phyloP scores from a whole-genome alignment of 2,888 invertebrate genomes.

The Leptinotarsa tumamoca region DNA sequence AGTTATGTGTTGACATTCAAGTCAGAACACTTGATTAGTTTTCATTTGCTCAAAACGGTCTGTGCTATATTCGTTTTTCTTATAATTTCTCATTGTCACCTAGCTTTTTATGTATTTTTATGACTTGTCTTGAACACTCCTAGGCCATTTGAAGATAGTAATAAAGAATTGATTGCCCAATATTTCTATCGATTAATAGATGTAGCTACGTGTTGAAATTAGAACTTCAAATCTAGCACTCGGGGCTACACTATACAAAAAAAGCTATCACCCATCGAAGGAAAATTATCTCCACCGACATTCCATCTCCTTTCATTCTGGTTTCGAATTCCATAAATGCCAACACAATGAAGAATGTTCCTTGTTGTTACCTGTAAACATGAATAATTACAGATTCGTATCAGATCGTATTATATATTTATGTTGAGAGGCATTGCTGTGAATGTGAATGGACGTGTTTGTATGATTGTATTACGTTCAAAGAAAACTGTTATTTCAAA shows the following conservation, averaged over 20 bases:
- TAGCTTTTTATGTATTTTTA: too few relatives aligned
- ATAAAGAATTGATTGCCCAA: too few relatives aligned
- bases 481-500: constrained; percentile 1
- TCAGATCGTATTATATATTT: not conserved
- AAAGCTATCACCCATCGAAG: not conserved
- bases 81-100: too few relatives aligned
- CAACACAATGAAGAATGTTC: not conserved
- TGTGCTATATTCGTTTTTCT: too few relatives aligned
- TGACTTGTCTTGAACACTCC: too few relatives aligned
- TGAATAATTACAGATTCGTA: constrained; percentile 7
- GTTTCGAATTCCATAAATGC: not conserved
- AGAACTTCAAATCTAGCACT: too few relatives aligned
- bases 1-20: too few relatives aligned
- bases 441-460: not conserved
- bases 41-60: too few relatives aligned
- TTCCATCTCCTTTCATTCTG: not conserved
- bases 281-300: not conserved
- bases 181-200: too few relatives aligned
- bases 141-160: too few relatives aligned
- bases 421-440: not conserved
- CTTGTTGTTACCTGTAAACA: not conserved
- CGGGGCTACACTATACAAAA: not conserved
- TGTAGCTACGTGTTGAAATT: too few relatives aligned
- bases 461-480: constrained; percentile 9
- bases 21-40: too few relatives aligned